A percentile compares a stretch with the other conserved stretches of the same genome.
phyloP scores from a whole-genome alignment of 2,113 vertebrate genomes.

The Passer montanus region DNA sequence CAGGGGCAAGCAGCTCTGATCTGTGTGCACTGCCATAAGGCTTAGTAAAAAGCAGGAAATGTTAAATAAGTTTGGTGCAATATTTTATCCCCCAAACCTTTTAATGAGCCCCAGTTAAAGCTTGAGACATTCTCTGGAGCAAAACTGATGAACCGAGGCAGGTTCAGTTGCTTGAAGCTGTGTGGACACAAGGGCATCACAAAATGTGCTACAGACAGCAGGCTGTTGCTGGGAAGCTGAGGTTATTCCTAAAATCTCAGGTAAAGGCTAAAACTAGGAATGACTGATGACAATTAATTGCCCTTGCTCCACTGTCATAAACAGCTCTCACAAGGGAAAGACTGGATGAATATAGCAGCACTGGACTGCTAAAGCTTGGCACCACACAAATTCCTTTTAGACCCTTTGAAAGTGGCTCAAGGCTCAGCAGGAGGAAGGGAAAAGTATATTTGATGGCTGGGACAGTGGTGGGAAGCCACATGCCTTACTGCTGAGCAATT shows the following conservation, averaged over 20 bases:
- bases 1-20: not conserved
- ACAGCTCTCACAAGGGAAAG: not conserved
- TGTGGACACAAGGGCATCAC: fast-evolving
- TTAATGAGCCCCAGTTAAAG: not conserved
- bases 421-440: not conserved
- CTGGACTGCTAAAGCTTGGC: not conserved
- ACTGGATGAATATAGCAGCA: fast-evolving
- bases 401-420: not conserved
- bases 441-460: not conserved
- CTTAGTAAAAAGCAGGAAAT: not conserved
- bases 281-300: not conserved
- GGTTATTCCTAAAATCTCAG: not conserved
- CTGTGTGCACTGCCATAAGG: not conserved
- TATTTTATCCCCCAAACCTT: not conserved
- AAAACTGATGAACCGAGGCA: not conserved
- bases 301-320: not conserved
- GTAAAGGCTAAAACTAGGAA: not conserved
- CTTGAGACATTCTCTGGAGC: fast-evolving
- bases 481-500: not conserved
- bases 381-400: not conserved
- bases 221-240: not conserved
- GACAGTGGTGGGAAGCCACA: not conserved
- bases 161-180: not conserved
- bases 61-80: not conserved
- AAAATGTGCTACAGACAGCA: not conserved